A percentile compares a stretch with the other conserved stretches of the same genome.
phyloP scores from a whole-genome alignment of 2,797 vertebrate species.

The Rhincodon typus region DNA sequence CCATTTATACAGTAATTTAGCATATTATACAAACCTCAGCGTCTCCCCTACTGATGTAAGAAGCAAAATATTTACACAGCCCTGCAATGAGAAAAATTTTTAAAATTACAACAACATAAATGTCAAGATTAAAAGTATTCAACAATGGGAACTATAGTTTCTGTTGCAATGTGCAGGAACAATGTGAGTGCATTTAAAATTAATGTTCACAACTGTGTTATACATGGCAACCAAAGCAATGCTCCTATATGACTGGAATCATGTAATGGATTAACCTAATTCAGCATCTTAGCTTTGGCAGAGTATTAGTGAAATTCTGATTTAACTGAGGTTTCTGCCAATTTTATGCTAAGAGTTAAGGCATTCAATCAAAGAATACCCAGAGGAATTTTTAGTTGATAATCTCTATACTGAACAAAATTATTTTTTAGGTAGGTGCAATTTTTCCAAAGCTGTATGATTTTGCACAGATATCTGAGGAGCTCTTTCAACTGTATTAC shows the following conservation, averaged over 20 bases:
- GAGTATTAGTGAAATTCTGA: background rate
- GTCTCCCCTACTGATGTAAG: conserved; percentile 60
- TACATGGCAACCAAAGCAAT: background rate
- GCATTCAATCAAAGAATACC: background rate
- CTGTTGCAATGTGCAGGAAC: background rate
- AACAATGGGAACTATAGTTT: background rate
- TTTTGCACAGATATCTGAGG: background rate
- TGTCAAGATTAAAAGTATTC: background rate
- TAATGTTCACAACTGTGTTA: background rate
- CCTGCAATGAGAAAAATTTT: conserved; percentile 55
- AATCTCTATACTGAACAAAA: background rate
- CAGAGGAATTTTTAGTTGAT: background rate
- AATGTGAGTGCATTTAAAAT: background rate
- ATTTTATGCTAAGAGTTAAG: background rate
- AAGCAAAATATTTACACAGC: conserved; percentile 66
- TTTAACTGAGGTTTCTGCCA: background rate
- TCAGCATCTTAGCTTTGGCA: background rate
- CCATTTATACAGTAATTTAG: conserved; percentile 36
- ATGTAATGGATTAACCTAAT: background rate
- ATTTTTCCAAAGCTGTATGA: background rate
- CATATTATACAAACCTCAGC: conserved; percentile 56
- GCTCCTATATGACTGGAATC: background rate
- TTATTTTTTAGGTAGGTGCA: background rate
- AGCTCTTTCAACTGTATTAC: background rate
- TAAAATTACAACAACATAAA: conserved; percentile 40